Percentiles rank a stretch among this genome's conserved stretches.
These are phyloP conservation scores for Gibbula magus DNA, from an alignment of 2,888 invertebrate genomes.

Conservation along the genomic window DNA sequence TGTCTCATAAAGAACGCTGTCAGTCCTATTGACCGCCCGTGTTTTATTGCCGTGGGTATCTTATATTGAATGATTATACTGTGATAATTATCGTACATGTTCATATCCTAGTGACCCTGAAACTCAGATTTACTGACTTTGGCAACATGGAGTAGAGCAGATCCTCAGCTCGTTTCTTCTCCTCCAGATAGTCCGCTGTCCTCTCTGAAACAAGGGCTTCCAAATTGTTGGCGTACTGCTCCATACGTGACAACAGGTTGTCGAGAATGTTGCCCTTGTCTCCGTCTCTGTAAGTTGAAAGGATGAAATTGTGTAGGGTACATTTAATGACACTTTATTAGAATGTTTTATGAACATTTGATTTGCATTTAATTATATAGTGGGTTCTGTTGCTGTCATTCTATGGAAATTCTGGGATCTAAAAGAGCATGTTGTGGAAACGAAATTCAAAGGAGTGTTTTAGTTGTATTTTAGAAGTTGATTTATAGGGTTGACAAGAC, in stretches of 20 bases:
- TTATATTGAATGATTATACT: background rate
- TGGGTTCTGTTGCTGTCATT: too few relatives aligned
- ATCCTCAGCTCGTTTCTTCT: slow-evolving; percentile 93
- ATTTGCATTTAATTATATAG: too few relatives aligned
- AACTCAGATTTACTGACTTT: slow-evolving; percentile 79
- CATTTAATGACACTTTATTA: background rate
- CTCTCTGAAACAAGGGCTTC: slow-evolving; percentile 96
- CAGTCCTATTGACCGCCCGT: too few relatives aligned
- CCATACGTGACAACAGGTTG: slow-evolving; percentile 95
- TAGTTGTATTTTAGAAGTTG: too few relatives aligned
- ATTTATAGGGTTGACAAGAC: too few relatives aligned
- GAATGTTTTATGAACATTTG: too few relatives aligned
- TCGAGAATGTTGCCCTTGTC: slow-evolving; percentile 93
- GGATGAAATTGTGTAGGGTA: background rate
- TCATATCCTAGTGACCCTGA: too few relatives aligned
- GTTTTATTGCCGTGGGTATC: too few relatives aligned
- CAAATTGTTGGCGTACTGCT: slow-evolving; percentile 98
- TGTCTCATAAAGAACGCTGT: too few relatives aligned
- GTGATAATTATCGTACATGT: background rate
- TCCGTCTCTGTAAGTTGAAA: slow-evolving; percentile 82
- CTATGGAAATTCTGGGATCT: too few relatives aligned
- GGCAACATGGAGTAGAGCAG: slow-evolving; percentile 96
- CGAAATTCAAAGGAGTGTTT: too few relatives aligned
- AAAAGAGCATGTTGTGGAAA: too few relatives aligned
- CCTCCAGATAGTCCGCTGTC: slow-evolving; percentile 97